Percentiles rank a stretch among this genome's conserved stretches.
phyloP scores from a whole-genome alignment of 2,113 vertebrate genomes.

The Telmatochromis sp. region DNA sequence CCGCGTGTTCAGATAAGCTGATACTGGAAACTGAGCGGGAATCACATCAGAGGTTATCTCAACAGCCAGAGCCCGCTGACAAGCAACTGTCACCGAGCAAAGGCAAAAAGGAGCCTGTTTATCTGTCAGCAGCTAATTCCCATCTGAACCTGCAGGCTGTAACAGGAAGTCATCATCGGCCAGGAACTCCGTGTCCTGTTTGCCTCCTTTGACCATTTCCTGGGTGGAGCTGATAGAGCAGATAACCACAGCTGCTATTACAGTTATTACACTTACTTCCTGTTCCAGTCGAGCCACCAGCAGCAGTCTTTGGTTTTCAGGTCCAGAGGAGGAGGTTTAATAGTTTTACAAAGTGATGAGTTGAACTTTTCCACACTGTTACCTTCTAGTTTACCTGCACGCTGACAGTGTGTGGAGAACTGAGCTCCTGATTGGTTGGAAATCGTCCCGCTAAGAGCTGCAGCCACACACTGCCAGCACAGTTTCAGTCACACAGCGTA shows the following conservation, averaged over 20 bases:
- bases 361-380: background rate
- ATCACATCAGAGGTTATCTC: background rate
- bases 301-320: background rate
- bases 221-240: background rate
- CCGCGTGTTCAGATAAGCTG: background rate
- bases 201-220: background rate
- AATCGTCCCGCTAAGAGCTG: background rate
- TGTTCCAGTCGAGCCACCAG: background rate
- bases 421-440: background rate
- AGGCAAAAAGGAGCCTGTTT: background rate
- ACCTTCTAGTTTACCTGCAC: background rate
- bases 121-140: background rate
- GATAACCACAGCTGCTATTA: background rate
- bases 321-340: background rate
- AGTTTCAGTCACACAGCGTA: fast-evolving
- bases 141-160: background rate
- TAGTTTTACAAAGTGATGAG: background rate
- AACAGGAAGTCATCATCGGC: background rate
- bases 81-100: background rate
- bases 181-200: background rate
- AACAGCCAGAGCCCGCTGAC: background rate
- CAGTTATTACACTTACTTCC: background rate
- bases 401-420: background rate
- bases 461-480: background rate
- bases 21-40: background rate